These are phyloP conservation scores for Palythoa heliodiscus DNA, from an alignment of 92 coral and sea anemone species.

Conservation along the genomic window DNA sequence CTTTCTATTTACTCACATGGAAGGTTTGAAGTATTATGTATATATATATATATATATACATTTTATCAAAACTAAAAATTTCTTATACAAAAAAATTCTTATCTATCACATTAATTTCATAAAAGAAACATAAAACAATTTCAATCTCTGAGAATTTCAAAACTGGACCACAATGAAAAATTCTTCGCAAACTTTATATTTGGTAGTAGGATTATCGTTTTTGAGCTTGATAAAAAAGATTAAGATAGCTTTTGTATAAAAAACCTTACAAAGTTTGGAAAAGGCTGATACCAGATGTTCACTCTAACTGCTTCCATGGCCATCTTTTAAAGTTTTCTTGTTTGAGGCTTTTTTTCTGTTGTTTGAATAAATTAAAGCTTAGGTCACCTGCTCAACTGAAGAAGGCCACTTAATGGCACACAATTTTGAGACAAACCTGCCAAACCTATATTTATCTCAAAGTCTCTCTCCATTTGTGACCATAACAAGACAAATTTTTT, in stretches of 20 bases:
- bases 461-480: not conserved
- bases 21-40: too few relatives aligned
- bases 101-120: not conserved
- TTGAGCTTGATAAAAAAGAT: not conserved
- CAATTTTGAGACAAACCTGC: not conserved
- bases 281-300: constrained; percentile 12
- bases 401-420: constrained; percentile 33
- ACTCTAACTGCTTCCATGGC: constrained; percentile 13
- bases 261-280: constrained; percentile 23
- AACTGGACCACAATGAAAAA: not conserved
- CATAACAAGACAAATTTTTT: not conserved
- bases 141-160: constrained; percentile 12
- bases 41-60: not conserved
- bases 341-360: constrained; percentile 13
- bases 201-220: not conserved
- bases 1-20: not conserved
- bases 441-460: too few relatives aligned
- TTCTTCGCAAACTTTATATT: constrained; percentile 5
- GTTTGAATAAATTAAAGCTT: constrained; percentile 65
- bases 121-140: not conserved
- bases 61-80: not conserved
- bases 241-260: not conserved
- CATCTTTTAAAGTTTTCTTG: constrained; percentile 8
- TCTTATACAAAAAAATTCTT: not conserved
- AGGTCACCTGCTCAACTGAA: constrained; percentile 31